Base-by-base conservation (phyloP, 30 jellyfish, hydroid and myxozoan species). In the Turritopsis rubra region DNA sequence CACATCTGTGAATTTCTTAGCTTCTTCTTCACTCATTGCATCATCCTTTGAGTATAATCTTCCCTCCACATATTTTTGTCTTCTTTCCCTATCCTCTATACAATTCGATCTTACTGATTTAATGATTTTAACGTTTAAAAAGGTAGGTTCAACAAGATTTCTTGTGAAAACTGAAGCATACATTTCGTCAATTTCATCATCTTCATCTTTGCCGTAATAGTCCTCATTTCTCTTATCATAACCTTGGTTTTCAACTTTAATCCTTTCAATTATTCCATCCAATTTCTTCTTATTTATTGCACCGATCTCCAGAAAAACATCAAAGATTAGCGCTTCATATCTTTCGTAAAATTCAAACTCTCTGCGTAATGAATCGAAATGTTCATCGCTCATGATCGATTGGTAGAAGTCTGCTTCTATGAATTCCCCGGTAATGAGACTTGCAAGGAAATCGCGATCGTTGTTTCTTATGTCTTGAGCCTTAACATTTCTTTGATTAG, bases 21-120 rank as follows among this genome's bases (percentile, higher is more conserved):
- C 97, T 76, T 89, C 91, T 29, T 65, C 66, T 28, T 75, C 80
- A 3, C 82, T 80, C 97, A 89, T 85, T 16, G 85, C 85, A 28
- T 88, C 83, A 26, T n/a, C 83, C 85, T 82, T 52, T 41, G 60
- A 41, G 13, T 5, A 13, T 25, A 75, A 83, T 18, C 86, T 25
- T 52, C 25, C 24, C 22, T 52, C 52, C 72, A 89, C 21, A 20
- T 23, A 17, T 29, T 16, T 28, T 52, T 54, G 79, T 8, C 85
- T 86, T 28, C 78, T 65, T 1, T 31, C 28, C 66, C 29, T 79
- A 21, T 89, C 71, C 68, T 81, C 84, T 18, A 24, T 23, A 52
- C 72, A 79, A 19, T 75, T 86, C 52, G 89, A 86, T 29, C 54
- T 73, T 7, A 81, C 89, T 13, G 52, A 24, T 30, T 52, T 29